These are phyloP conservation scores for Pristionchus japonicus DNA, from an alignment of 2,888 invertebrate species.

Conservation along the genomic window DNA sequence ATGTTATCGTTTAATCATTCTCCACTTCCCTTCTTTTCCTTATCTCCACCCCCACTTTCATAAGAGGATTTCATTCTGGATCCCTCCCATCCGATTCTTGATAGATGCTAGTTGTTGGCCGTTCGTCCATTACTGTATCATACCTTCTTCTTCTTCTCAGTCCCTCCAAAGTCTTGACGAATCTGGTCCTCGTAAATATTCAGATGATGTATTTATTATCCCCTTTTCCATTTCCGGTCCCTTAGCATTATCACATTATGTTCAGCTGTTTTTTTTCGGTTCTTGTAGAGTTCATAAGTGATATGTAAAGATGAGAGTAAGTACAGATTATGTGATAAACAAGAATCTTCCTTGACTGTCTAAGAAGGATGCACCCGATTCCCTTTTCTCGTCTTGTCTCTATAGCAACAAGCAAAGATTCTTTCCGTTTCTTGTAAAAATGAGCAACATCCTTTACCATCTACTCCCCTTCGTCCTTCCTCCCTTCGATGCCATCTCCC, in stretches of 20 bases:
- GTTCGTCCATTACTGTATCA: neutral
- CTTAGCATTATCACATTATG: conserved; percentile 11
- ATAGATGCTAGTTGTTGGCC: neutral
- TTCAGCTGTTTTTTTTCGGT: neutral
- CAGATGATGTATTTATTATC: conserved; percentile 1
- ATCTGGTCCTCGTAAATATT: neutral
- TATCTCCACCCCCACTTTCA: conserved; percentile 4
- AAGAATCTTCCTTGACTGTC: neutral
- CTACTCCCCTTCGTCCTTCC: neutral
- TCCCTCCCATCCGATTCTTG: neutral
- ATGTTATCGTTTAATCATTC: conserved; percentile 24
- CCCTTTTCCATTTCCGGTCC: conserved; percentile 7
- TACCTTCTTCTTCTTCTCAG: neutral
- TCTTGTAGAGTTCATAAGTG: neutral
- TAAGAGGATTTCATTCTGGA: conserved; percentile 17
- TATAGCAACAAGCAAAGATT: conserved; percentile 34
- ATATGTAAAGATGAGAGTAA: conserved; percentile 18
- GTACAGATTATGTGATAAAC: conserved; percentile 28
- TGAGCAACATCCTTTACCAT: neutral
- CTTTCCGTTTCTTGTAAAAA: neutral
- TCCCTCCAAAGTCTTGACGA: conserved; percentile 21
- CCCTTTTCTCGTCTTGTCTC: neutral
- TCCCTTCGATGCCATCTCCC: neutral
- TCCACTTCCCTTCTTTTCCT: neutral
- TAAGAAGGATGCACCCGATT: neutral